Evolutionary conservation across 2,113 vertebrate genomes (phyloP).

Genomic region (Sigmodon hispidus): DNA sequence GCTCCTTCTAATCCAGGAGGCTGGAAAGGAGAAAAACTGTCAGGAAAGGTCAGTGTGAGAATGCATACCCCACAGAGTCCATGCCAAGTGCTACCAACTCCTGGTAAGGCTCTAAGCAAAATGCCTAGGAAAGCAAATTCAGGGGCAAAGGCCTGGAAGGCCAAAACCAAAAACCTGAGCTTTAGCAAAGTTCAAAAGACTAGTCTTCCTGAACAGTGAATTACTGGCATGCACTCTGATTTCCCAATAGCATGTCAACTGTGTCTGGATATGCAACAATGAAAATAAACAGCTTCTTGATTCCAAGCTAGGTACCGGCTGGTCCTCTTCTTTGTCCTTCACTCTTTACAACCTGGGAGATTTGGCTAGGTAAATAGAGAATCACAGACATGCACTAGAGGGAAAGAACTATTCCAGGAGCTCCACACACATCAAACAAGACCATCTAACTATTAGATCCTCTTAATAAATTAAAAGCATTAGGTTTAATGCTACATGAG

Average conservation of each 20-base stretch:
- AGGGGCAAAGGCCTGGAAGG: neutral
- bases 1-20: conserved; percentile 58
- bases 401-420: neutral
- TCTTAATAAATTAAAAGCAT: conserved; percentile 24
- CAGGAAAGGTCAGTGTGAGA: conserved; percentile 65
- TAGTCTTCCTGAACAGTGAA: neutral
- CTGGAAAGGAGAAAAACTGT: neutral
- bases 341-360: neutral
- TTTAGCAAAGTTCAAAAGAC: conserved; percentile 24
- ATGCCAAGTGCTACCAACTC: neutral
- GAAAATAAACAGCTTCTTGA: neutral
- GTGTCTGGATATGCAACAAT: neutral
- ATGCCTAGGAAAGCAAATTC: neutral
- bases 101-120: neutral
- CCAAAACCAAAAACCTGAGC: conserved; percentile 10
- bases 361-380: neutral
- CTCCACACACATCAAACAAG: neutral
- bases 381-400: neutral
- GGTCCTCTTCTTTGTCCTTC: neutral
- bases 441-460: neutral
- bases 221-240: neutral
- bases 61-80: neutral
- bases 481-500: neutral
- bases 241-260: neutral
- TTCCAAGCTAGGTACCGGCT: neutral